phyloP scores from a whole-genome alignment of 1,140 invertebrate species.

The Drosophila tropicalis region DNA sequence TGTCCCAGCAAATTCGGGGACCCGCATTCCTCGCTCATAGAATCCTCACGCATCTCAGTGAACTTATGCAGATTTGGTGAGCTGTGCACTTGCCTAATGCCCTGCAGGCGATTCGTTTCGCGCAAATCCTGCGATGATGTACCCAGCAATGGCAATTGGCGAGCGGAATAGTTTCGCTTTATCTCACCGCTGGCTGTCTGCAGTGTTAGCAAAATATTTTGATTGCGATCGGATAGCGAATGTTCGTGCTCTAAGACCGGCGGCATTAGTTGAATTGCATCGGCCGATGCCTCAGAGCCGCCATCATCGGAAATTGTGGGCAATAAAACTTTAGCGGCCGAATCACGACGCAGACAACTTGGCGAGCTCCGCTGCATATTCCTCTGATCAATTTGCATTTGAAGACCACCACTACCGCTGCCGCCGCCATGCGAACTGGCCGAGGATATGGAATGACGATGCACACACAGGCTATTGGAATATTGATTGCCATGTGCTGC shows the following conservation, averaged over 20 bases:
- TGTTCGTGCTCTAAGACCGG: constrained; percentile 64
- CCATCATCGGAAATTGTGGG: constrained; percentile 79
- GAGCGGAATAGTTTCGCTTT: constrained; percentile 76
- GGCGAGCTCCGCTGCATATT: constrained; percentile 57
- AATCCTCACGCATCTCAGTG: constrained; percentile 58
- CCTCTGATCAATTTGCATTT: constrained; percentile 79
- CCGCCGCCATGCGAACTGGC: constrained; percentile 72
- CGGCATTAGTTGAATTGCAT: constrained; percentile 25
- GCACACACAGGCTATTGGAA: constrained; percentile 69
- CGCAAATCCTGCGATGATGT: constrained; percentile 72
- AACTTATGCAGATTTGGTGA: constrained; percentile 80
- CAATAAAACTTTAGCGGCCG: constrained; percentile 74
- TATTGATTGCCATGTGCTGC: constrained; percentile 82
- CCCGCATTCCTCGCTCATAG: constrained; percentile 44
- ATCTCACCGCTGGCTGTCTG: constrained; percentile 76
- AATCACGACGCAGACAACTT: constrained; percentile 68
- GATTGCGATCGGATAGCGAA: constrained; percentile 61
- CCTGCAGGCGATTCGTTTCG: constrained; percentile 59
- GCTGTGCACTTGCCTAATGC: constrained; percentile 80
- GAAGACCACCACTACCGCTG: constrained; percentile 63
- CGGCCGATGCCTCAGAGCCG: constrained; percentile 50
- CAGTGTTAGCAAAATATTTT: constrained; percentile 74
- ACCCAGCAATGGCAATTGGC: constrained; percentile 69
- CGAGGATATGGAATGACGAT: constrained; percentile 73
- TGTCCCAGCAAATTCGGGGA: constrained; percentile 72